Evolutionary conservation across 2,797 vertebrate species (phyloP).

Genomic region (Bradypus variegatus): DNA sequence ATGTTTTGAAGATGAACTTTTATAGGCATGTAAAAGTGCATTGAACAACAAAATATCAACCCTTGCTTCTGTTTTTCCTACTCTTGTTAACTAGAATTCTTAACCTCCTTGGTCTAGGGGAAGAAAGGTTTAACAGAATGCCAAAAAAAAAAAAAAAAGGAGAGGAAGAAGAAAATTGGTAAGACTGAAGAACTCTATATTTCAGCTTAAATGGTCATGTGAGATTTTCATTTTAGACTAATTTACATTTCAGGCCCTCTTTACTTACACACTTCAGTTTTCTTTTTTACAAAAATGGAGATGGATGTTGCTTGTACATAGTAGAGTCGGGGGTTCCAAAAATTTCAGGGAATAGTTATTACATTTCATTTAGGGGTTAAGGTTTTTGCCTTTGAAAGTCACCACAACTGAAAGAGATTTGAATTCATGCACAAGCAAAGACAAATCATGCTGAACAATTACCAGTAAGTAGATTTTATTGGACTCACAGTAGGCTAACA

Average conservation of each 20-base stretch:
- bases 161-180: not conserved
- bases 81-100: not conserved
- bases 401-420: not conserved
- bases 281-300: not conserved
- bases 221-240: not conserved
- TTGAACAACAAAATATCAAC: constrained; percentile 23
- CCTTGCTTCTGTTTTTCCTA: not conserved
- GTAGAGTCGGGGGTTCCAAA: not conserved
- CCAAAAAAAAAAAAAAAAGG: not conserved
- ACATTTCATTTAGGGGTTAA: not conserved
- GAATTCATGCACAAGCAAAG: constrained; percentile 11
- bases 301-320: not conserved
- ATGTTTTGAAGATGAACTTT: constrained; percentile 33
- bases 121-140: not conserved
- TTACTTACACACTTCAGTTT: not conserved
- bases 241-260: too few relatives aligned
- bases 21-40: not conserved
- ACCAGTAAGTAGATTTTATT: not conserved
- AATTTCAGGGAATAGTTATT: not conserved
- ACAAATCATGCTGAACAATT: not conserved
- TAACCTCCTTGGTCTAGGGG: not conserved
- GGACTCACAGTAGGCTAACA: not conserved
- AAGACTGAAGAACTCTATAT: not conserved
- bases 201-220: not conserved
- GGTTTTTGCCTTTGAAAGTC: constrained; percentile 15